Conservation (phyloP, 2,888 invertebrate species). For the Pachymerium ferrugineum region DNA sequence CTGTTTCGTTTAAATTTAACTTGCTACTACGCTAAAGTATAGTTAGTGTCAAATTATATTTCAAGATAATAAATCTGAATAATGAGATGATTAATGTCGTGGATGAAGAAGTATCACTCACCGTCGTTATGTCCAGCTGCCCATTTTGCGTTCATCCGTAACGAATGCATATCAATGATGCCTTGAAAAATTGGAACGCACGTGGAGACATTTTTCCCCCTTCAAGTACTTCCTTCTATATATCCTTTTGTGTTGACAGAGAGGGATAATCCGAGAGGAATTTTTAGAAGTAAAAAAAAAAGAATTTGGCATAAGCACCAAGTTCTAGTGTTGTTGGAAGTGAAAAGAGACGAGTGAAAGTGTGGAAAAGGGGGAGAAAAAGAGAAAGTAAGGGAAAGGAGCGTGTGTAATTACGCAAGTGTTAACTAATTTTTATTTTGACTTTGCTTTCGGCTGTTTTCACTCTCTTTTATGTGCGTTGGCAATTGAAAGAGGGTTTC, state of each 20-base stretch:
- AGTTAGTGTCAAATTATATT: too few relatives aligned
- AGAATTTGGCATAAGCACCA: not conserved
- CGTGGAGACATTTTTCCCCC: not conserved
- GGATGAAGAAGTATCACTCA: conserved; percentile 14
- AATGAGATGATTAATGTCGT: not conserved
- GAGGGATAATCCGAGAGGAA: not conserved
- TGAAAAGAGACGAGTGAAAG: conserved; percentile 6
- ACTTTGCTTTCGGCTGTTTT: conserved; percentile 6
- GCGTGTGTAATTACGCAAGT: conserved; percentile 19
- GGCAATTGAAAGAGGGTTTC: conserved; percentile 31
- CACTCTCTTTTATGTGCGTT: conserved; percentile 2
- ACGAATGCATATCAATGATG: not conserved
- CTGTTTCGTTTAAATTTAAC: too few relatives aligned
- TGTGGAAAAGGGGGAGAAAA: not conserved
- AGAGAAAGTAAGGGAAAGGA: not conserved
- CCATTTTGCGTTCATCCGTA: not conserved
- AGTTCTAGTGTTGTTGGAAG: not conserved
- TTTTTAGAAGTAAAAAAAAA: not conserved
- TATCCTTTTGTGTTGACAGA: not conserved
- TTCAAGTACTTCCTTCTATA: not conserved
- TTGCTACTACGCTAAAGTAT: not conserved
- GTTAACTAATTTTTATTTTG: conserved; percentile 17
- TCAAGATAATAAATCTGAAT: too few relatives aligned
- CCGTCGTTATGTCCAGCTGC: conserved; percentile 1
- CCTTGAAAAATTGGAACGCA: not conserved